These are phyloP conservation scores for Vireo griseus DNA, from an alignment of 2,797 vertebrate genomes.

Conservation along the genomic window DNA sequence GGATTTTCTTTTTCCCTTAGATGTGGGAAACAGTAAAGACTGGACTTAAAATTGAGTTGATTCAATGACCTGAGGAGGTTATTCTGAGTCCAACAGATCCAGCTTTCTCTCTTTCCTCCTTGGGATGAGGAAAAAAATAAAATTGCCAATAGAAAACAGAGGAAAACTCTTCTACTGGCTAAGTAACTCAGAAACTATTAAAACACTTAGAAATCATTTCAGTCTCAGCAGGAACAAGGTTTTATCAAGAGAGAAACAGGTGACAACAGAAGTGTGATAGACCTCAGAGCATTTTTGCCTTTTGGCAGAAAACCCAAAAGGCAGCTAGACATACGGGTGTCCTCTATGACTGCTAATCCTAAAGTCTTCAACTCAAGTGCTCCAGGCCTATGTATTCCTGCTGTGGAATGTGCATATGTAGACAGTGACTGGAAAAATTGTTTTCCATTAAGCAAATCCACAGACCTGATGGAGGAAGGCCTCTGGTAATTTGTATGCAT, in stretches of 20 bases:
- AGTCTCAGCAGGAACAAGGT: not conserved
- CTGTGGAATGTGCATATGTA: constrained; percentile 46
- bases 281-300: not conserved
- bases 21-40: not conserved
- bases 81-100: not conserved
- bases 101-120: not conserved
- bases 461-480: constrained; percentile 60
- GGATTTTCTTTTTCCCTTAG: not conserved
- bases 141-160: not conserved
- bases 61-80: not conserved
- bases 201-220: not conserved
- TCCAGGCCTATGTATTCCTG: not conserved
- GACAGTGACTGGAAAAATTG: constrained; percentile 56
- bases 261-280: not conserved
- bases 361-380: constrained; percentile 9
- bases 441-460: constrained; percentile 59
- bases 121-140: not conserved
- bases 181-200: not conserved
- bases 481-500: constrained; percentile 65
- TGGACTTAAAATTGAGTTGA: not conserved
- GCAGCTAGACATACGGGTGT: not conserved
- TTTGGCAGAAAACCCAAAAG: not conserved
- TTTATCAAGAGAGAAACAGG: not conserved
- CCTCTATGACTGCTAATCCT: not conserved
- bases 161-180: not conserved